A percentile compares a stretch with the other conserved stretches of the same genome.
Conservation (phyloP, 2,113 vertebrate species). For the Thamnaconus septentrionalis region DNA sequence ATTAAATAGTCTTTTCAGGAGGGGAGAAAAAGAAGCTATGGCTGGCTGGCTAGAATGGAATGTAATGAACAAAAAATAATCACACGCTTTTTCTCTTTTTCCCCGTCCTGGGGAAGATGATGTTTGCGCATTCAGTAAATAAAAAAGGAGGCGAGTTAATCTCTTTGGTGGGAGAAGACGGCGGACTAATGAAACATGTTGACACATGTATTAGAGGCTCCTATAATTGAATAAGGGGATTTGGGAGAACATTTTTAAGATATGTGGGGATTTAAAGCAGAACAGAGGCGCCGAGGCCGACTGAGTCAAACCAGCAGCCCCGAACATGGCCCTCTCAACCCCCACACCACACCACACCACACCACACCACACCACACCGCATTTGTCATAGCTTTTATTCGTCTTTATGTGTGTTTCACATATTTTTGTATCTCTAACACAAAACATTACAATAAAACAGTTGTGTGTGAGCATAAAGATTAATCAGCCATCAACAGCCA, state of each 20-base stretch:
- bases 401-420: no score
- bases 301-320: conserved; percentile 16
- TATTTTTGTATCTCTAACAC: no score
- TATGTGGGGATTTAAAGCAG: conserved; percentile 40
- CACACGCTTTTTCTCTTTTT: conserved; percentile 30
- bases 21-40: conserved; percentile 6
- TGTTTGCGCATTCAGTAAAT: conserved; percentile 65
- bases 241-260: conserved; percentile 48
- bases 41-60: conserved; percentile 41
- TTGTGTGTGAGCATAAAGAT: no score
- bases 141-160: conserved; percentile 58
- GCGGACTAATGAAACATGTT: conserved; percentile 66
- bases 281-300: conserved; percentile 25
- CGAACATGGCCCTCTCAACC: conserved; percentile 7
- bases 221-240: conserved; percentile 70
- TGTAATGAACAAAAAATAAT: conserved; percentile 60
- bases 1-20: conserved; percentile 54
- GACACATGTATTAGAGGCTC: conserved; percentile 65
- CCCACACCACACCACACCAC: neutral
- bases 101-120: conserved; percentile 51
- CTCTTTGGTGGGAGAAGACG: conserved; percentile 53
- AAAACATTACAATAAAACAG: no score
- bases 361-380: no score
- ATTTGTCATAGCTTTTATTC: no score
- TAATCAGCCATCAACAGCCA: no score